phyloP scores from a whole-genome alignment of 2,797 vertebrate species.

The Liasis olivaceus region DNA sequence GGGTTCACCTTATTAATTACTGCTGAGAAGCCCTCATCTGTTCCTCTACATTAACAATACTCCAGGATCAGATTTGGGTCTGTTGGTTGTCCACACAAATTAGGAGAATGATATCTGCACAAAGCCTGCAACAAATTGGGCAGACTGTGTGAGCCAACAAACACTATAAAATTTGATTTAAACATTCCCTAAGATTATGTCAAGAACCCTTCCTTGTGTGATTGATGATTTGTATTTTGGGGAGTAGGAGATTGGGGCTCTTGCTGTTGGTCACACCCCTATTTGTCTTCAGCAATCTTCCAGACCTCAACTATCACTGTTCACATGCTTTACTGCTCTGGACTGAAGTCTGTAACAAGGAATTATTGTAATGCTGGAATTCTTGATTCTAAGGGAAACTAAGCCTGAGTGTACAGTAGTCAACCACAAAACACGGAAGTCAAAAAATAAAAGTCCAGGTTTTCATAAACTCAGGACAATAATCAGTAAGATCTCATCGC shows the following conservation, averaged over 20 bases:
- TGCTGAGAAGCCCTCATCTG: slow-evolving; percentile 71
- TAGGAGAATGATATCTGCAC: slow-evolving; percentile 74
- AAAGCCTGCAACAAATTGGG: slow-evolving; percentile 68
- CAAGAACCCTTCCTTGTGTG: background rate
- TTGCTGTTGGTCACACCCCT: background rate
- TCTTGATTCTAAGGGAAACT: background rate
- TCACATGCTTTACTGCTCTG: background rate
- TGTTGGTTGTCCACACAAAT: slow-evolving; percentile 71
- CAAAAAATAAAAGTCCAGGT: background rate
- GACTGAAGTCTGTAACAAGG: background rate
- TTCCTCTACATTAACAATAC: slow-evolving; percentile 72
- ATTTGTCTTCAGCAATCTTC: background rate
- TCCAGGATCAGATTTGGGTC: slow-evolving; percentile 72
- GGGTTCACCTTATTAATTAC: slow-evolving; percentile 79
- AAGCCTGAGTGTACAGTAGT: background rate
- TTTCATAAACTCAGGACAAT: background rate
- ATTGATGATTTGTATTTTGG: background rate
- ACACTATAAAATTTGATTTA: background rate
- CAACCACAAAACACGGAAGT: background rate
- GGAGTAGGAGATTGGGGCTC: background rate
- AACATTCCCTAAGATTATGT: background rate
- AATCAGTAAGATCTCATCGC: background rate
- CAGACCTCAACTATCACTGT: background rate
- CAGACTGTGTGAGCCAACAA: slow-evolving; percentile 5
- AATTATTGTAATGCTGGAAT: background rate